These are phyloP conservation scores for Argynnis bischoffii DNA, from an alignment of 2,888 invertebrate genomes.

Conservation along the genomic window DNA sequence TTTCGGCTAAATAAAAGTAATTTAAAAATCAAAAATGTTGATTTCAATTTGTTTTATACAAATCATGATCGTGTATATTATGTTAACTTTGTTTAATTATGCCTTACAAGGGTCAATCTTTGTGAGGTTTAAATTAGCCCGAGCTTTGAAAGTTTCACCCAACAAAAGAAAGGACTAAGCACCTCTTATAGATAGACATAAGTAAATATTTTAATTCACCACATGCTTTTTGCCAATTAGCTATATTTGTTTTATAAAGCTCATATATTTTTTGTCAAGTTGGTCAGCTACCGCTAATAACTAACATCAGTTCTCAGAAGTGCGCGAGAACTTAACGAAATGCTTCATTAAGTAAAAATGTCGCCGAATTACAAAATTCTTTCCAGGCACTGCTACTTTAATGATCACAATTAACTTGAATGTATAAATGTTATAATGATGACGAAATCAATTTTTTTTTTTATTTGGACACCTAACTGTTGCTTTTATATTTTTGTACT, in stretches of 20 bases:
- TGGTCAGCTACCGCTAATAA: conserved; percentile 17
- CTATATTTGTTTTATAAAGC: neutral
- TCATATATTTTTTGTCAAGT: neutral
- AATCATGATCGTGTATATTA: too few species aligned
- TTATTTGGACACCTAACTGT: neutral
- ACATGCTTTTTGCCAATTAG: neutral
- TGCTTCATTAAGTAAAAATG: conserved; percentile 34
- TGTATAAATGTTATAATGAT: conserved; percentile 10
- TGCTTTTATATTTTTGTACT: neutral
- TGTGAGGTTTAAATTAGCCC: too few species aligned
- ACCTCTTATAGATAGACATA: too few species aligned
- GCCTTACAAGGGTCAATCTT: too few species aligned
- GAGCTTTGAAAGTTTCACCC: too few species aligned
- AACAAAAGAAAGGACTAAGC: too few species aligned
- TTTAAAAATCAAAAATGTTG: too few species aligned
- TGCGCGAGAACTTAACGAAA: conserved; percentile 23
- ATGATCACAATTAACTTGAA: conserved; percentile 21
- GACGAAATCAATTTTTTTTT: neutral
- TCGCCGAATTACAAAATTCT: conserved; percentile 29
- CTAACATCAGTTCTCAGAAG: conserved; percentile 30
- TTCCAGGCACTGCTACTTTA: conserved; percentile 14
- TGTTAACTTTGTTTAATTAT: too few species aligned
- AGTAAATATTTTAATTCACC: neutral
- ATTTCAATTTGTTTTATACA: too few species aligned
- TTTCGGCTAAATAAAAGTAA: too few species aligned